Percentiles rank a stretch among this genome's conserved stretches.
These are phyloP conservation scores for Philereme transversata DNA, from an alignment of 2,888 invertebrate genomes.

Conservation along the genomic window DNA sequence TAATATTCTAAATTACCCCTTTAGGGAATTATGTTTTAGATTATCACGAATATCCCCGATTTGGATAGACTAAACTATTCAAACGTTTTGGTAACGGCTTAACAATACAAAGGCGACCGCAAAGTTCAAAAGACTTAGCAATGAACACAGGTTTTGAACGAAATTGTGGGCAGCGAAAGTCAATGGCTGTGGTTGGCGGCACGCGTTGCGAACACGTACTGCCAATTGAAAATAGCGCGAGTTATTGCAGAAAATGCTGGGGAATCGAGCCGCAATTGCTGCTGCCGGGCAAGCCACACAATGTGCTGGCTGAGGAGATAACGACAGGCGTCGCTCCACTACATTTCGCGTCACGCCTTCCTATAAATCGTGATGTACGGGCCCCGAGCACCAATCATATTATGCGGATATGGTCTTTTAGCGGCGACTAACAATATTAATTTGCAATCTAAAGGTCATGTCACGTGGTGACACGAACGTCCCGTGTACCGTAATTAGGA, in stretches of 20 bases:
- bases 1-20: conserved; percentile 63
- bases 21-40: conserved; percentile 28
- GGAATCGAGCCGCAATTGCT: conserved; percentile 68
- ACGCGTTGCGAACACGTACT: conserved; percentile 72
- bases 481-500: conserved; percentile 21
- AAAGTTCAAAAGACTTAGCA: conserved; percentile 43
- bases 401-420: conserved; percentile 28
- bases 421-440: conserved; percentile 19
- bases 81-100: conserved; percentile 47
- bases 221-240: conserved; percentile 76
- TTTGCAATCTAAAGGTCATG: conserved; percentile 19
- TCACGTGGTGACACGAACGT: conserved; percentile 19
- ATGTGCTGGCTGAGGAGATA: conserved; percentile 51
- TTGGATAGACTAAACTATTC: conserved; percentile 44
- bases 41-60: conserved; percentile 6
- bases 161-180: conserved; percentile 64
- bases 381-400: conserved; percentile 43
- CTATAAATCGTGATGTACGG: conserved; percentile 34
- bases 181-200: conserved; percentile 68
- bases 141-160: conserved; percentile 69
- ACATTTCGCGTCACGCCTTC: conserved; percentile 58
- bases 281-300: conserved; percentile 71
- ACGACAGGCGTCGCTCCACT: conserved; percentile 49
- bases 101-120: conserved; percentile 51
- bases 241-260: conserved; percentile 73